A percentile compares a stretch with the other conserved stretches of the same genome.
Evolutionary conservation across 1,140 invertebrate species (phyloP).

Genomic region (Myzus persicae): DNA sequence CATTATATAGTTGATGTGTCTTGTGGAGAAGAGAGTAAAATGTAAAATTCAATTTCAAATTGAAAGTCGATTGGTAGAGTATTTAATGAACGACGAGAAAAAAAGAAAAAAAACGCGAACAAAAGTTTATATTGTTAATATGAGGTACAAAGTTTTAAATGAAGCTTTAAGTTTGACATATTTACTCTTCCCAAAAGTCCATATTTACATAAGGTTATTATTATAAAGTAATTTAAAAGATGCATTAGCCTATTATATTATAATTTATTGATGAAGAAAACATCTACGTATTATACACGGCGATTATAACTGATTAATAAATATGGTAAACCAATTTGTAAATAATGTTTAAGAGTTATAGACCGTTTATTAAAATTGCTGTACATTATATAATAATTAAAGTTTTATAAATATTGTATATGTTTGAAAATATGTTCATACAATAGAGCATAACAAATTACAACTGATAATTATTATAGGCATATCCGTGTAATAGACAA

Average conservation of each 20-base stretch:
- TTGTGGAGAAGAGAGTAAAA: background rate
- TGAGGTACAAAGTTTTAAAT: background rate
- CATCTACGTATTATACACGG: background rate
- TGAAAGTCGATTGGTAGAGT: conserved; percentile 14
- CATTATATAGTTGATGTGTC: conserved; percentile 28
- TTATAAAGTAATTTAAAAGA: conserved; percentile 16
- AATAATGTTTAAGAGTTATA: background rate
- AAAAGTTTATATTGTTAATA: conserved; percentile 15
- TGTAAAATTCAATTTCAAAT: conserved; percentile 39
- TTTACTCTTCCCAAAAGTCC: background rate
- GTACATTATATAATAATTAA: background rate
- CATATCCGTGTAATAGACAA: background rate
- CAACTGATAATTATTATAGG: background rate
- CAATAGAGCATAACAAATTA: too few relatives aligned
- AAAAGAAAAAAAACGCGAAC: background rate
- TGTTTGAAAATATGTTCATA: background rate
- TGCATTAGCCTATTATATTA: background rate
- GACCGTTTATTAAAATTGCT: background rate
- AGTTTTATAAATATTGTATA: background rate
- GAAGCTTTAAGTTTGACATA: background rate
- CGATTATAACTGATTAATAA: background rate
- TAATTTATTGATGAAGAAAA: background rate
- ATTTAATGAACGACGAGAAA: background rate
- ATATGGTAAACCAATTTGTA: background rate
- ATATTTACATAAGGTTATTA: conserved; percentile 4